These are phyloP conservation scores for Rhea americana DNA, from an alignment of 2,113 vertebrate species.

Conservation along the genomic window DNA sequence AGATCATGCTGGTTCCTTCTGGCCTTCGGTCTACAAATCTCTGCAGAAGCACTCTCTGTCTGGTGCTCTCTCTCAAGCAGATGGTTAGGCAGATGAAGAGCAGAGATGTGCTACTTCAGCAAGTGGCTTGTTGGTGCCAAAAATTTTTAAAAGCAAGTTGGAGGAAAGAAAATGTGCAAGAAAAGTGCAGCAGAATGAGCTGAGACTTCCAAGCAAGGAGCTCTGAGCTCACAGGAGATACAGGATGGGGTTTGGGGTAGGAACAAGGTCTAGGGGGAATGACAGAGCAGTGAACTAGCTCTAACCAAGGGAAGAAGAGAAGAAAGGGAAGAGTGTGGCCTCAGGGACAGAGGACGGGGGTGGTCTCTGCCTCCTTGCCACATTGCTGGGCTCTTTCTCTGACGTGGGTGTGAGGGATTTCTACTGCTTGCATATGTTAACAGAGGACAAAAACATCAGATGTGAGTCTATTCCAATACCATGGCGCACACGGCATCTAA, in stretches of 20 bases:
- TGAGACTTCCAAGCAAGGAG: background rate
- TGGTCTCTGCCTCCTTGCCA: background rate
- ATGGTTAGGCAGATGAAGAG: slow-evolving; percentile 52
- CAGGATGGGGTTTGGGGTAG: too few species aligned
- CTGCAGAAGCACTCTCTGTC: background rate
- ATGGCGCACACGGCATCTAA: background rate
- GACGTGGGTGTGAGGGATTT: rapidly evolving
- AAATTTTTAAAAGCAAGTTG: background rate
- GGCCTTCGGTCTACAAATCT: slow-evolving; percentile 5
- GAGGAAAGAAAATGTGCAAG: background rate
- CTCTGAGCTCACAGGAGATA: background rate
- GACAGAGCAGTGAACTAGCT: background rate
- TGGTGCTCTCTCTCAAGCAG: background rate
- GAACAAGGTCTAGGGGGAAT: background rate
- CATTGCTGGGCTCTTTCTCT: rapidly evolving
- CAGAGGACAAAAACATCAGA: background rate
- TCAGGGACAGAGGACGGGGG: background rate
- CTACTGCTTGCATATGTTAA: background rate
- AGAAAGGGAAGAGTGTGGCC: background rate
- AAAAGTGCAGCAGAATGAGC: background rate
- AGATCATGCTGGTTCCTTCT: background rate
- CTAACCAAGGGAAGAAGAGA: background rate
- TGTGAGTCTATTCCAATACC: background rate
- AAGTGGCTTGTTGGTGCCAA: background rate
- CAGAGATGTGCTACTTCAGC: slow-evolving; percentile 40